Base-by-base conservation (phyloP, 2,888 invertebrate genomes). In the Drosophila formosana region DNA sequence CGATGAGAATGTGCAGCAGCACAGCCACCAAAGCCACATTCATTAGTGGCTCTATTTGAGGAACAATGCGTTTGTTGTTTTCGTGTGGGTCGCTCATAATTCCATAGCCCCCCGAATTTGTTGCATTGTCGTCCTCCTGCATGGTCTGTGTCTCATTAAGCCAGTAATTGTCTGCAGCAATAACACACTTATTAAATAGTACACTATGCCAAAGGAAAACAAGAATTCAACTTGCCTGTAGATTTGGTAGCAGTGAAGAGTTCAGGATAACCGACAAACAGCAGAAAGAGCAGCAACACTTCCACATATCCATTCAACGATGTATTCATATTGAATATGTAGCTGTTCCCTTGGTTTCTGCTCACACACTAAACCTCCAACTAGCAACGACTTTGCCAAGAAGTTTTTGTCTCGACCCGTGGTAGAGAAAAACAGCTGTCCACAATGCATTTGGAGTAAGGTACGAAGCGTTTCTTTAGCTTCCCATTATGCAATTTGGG, bases 1-100 rank as follows among this genome's bases (percentile, higher is more conserved):
- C 50, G 46, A 85, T 39, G 11, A 88, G 37, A 30, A 77, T 13
- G 23, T 82, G 88, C 6, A 88, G 23, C 25, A 88, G 7, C 5
- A 82, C 26, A 2, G 61, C 74, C 43, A 70, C 50, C 1, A 80
- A 30, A 8, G 75, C 72, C 9, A 51, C 61, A 28, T 30, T 66
- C 13, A 37, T 55, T 13, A 60, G 11, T 25, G 67, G 76, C 58
- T 66, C 63, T 32, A 47, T 8, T 8, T 50, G 26, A 5, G 41
- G 6, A 28, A 41, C 18, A 46, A 23, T 28, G 7, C 39, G 47
- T 28, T 9, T 9, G 28, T 53, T 43, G 32, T 6, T 25, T 25
- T 52, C 53, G 7, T 37, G 41, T 11, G 11, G 58, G n/a, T 53
- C 30, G 43, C 51, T 52, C 26, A 43, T 49, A 45, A 66, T 30